A percentile compares a stretch with the other conserved stretches of the same genome.
These are phyloP conservation scores for Silurus aristotelis DNA, from an alignment of 2,797 vertebrate genomes.

Conservation along the genomic window DNA sequence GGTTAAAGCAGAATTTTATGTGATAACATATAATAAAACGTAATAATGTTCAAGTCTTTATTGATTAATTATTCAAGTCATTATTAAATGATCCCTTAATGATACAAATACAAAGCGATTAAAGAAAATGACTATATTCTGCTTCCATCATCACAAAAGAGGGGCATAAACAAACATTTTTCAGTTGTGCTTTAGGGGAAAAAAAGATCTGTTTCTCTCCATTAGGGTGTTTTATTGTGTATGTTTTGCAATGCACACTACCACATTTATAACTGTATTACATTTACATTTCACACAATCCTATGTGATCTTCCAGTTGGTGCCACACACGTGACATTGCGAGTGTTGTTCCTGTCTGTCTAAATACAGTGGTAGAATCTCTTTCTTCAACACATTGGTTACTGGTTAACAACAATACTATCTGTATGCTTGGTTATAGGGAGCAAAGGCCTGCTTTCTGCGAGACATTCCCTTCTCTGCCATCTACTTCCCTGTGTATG, in stretches of 20 bases:
- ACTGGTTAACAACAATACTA: background rate
- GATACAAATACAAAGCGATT: background rate
- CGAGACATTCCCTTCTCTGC: slow-evolving; percentile 91
- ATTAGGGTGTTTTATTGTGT: background rate
- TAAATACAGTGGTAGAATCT: background rate
- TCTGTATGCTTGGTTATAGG: slow-evolving; percentile 71
- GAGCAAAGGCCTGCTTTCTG: slow-evolving; percentile 88
- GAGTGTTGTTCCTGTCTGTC: background rate
- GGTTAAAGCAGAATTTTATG: background rate
- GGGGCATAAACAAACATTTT: background rate
- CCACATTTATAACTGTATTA: background rate
- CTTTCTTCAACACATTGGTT: background rate
- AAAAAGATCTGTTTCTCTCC: background rate
- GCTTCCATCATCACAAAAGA: background rate
- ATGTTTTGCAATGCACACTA: background rate
- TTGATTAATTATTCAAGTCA: background rate
- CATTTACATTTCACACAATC: background rate
- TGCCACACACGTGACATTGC: background rate
- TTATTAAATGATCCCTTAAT: background rate
- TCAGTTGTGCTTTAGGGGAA: background rate
- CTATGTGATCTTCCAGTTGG: background rate
- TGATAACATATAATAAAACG: no score
- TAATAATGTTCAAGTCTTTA: no score
- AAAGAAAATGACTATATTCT: slow-evolving; percentile 7
- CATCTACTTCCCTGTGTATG: slow-evolving; percentile 93